Base-by-base conservation (phyloP, 2,888 invertebrate genomes). In the Oxycera nigricornis region DNA sequence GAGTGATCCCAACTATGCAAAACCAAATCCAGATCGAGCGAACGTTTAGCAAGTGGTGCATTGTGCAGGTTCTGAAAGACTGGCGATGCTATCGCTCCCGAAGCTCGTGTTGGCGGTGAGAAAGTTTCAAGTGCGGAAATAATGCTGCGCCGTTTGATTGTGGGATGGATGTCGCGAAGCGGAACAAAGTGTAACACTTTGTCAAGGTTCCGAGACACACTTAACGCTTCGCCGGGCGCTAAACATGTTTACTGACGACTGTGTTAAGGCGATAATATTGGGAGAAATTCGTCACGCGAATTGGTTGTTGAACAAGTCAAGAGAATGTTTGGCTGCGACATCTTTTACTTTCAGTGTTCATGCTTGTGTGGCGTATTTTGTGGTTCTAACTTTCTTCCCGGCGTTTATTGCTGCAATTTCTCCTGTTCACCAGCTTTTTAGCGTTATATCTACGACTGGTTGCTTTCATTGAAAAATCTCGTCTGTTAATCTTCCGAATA, bases 101-200 rank as follows among this genome's bases (percentile, higher is more conserved):
- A 17, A 14, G 3, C n/a, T 35, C 46, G 3, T 46, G 17, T 6
- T 11, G 22, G 30, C 9, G 20, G 17, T 59, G 30, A 28, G 59
- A 30, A 59, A 59, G 59, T 59, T 59, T 30, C 35, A 41, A 11
- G 6, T 39, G 24, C 1, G 28, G 24, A 24, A 50, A 17, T 22
- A 17, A 17, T 6, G n/a, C 46, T 30, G 11, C 24, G 11, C 22
- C 7, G 55, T 55, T 52, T 35, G 30, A 55, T 35, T 52, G 20
- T n/a, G 22, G 2, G 50, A 17, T 20, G 20, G 14, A 20, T 14
- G 50, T 52, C 35, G 31, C 70, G 55, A 55, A 70, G 70, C 70
- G 55, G 52, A 46, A 31, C 24, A 55, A 70, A 55, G 70, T 70
- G 70, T 22, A 55, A 70, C 70, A 70, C 52, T 52, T 70, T 52